Base-by-base conservation (phyloP, 92 coral and sea anemone genomes). In the Muricea muricata region DNA sequence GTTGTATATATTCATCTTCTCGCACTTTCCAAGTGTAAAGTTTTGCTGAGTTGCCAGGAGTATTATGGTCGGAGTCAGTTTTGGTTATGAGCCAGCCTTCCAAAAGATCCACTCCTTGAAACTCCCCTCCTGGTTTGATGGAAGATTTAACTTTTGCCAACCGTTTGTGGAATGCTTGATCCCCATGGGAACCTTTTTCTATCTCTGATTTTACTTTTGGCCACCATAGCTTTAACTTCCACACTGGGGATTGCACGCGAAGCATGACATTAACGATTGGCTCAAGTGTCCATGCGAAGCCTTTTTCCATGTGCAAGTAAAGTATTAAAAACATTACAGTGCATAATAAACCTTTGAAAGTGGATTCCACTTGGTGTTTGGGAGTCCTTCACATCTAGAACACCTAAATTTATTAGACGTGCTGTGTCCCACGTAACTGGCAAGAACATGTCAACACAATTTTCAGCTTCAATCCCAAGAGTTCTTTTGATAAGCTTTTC, bases 181-280 rank as follows among this genome's bases (percentile, higher is more conserved):
- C 83, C 34, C 83, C 85, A 60, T 41, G 70, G 24, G 60, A 73
- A 65, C 63, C 85, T 40, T 65, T 73, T 80, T 54, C 17, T 40
- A 63, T 33, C 85, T 65, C 73, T 65, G 54, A 6, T 65, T 41
- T 80, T 18, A 80, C 76, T 42, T 39, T 80, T 40, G 75, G 85
- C 75, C 83, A 63, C 85, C 85, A 80, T 47, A 65, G 61, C 57
- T 63, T 80, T 40, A 80, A 31, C 85, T 80, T 65, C 85, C 70
- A 80, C 76, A 80, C 85, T 34, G 85, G 85, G 35, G 85, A 80
- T 41, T 80, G 85, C 45, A 65, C 75, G 45, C 85, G 85, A 65
- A 80, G 76, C 85, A 80, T 80, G 33, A 80, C 63, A 42, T 80
- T 35, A 65, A 80, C 85, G 29, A 60, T 21, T 7, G 85, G 75